Conservation (phyloP, 2,888 invertebrate genomes). For the Formica aserva region DNA sequence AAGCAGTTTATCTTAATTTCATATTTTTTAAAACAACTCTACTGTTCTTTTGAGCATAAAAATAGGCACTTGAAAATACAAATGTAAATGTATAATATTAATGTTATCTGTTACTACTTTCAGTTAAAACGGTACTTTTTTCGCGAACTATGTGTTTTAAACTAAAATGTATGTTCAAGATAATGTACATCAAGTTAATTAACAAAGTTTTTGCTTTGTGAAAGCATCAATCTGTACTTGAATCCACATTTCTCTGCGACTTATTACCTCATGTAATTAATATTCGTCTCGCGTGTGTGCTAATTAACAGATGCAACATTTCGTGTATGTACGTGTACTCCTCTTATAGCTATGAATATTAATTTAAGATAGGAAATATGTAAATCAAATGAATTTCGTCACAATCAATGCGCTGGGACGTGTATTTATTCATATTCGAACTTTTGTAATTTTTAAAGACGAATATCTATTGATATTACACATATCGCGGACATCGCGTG, state of each 20-base stretch:
- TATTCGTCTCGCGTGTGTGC: not conserved
- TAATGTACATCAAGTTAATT: not conserved
- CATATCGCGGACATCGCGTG: too few relatives aligned
- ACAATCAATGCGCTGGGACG: not conserved
- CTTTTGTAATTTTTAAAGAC: not conserved
- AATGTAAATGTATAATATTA: not conserved
- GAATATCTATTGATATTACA: too few relatives aligned
- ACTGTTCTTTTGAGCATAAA: not conserved
- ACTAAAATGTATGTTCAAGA: not conserved
- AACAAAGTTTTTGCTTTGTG: not conserved
- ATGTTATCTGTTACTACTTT: not conserved
- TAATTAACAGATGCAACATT: not conserved
- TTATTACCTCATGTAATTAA: not conserved
- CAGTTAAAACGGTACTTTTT: not conserved
- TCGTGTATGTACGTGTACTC: not conserved
- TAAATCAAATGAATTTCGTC: not conserved
- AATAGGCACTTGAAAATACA: not conserved
- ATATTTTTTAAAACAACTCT: not conserved
- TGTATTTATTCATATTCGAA: not conserved
- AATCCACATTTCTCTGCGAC: constrained; percentile 6
- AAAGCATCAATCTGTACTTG: constrained; percentile 10
- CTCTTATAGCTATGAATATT: not conserved
- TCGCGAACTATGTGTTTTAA: not conserved
- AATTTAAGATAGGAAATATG: not conserved
- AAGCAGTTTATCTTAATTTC: not conserved